phyloP scores from a whole-genome alignment of 2,888 invertebrate species.

The Drosophila mulleri region DNA sequence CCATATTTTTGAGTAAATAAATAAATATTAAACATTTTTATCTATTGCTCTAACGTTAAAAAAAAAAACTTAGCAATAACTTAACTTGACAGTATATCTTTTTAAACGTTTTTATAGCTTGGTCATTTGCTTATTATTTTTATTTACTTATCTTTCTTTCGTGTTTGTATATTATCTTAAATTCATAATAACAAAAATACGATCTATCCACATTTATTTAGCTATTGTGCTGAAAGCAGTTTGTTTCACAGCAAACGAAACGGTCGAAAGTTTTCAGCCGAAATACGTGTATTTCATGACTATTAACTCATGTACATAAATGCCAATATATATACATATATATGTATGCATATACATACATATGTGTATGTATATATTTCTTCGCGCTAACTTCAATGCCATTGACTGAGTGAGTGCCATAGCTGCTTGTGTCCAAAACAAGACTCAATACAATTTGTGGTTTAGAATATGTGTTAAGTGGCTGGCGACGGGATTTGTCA shows the following conservation, averaged over 20 bases:
- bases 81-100: neutral
- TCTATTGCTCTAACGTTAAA: neutral
- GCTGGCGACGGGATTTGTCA: conserved; percentile 31
- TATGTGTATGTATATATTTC: neutral
- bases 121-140: too few species aligned
- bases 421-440: conserved; percentile 29
- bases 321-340: neutral
- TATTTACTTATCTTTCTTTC: neutral
- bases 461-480: conserved; percentile 62
- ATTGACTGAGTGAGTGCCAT: conserved; percentile 28
- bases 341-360: neutral
- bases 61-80: neutral
- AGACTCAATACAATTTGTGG: conserved; percentile 26
- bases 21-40: neutral
- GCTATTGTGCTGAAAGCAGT: neutral
- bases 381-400: conserved; percentile 49
- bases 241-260: neutral
- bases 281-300: conserved; percentile 1
- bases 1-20: neutral
- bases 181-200: neutral
- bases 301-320: neutral
- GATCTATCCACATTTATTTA: neutral
- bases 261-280: conserved; percentile 19
- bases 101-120: neutral
- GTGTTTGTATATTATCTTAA: neutral